Evolutionary conservation across 1,140 invertebrate genomes (phyloP).

Genomic region (Anastrepha ludens): DNA sequence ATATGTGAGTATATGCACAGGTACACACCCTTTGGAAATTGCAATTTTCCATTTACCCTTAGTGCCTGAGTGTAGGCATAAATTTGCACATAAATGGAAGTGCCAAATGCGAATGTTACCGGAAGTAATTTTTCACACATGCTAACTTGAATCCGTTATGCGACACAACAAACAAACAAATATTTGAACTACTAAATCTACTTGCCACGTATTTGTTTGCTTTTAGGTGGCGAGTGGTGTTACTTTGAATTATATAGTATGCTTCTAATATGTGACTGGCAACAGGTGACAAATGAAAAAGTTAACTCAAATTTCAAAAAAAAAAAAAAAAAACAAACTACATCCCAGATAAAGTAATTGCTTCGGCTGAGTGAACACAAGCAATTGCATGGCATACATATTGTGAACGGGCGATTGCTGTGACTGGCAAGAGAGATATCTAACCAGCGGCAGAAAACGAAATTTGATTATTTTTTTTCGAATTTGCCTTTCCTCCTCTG

Average conservation of each 20-base stretch:
- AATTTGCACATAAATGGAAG: conserved; percentile 14
- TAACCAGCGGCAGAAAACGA: too few relatives aligned
- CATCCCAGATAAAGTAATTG: background rate
- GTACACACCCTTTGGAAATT: background rate
- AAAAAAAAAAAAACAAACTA: background rate
- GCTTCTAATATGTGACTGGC: background rate
- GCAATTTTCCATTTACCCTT: too few relatives aligned
- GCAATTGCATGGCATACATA: too few relatives aligned
- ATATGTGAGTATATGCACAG: background rate
- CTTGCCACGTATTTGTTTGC: background rate
- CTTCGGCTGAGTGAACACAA: background rate
- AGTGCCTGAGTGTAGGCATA: background rate
- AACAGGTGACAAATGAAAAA: conserved; percentile 1
- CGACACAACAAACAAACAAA: background rate
- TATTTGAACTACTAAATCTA: background rate
- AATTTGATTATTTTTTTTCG: too few relatives aligned
- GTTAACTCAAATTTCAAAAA: background rate
- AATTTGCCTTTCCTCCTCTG: too few relatives aligned
- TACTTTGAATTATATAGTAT: too few relatives aligned
- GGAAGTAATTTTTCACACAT: conserved; percentile 12
- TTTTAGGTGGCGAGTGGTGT: too few relatives aligned
- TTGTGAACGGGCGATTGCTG: too few relatives aligned
- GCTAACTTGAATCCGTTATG: background rate
- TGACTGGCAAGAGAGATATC: too few relatives aligned
- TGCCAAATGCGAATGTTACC: background rate